Base-by-base conservation (phyloP, 1,140 invertebrate species). In the Lepidotrigona ventralis region DNA sequence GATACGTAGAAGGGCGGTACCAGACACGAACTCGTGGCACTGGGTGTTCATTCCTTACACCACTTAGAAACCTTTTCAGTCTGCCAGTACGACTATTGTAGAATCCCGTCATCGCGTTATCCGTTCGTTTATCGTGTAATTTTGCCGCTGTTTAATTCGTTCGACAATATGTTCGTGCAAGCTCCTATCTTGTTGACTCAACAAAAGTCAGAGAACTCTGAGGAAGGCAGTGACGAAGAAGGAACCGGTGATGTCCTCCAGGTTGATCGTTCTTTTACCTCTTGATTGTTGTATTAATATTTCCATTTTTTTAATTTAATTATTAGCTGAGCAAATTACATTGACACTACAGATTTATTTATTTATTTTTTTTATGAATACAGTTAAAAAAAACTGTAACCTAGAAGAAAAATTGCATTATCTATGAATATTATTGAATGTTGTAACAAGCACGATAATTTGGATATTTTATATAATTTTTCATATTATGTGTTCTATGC, bases 131-230 rank as follows among this genome's bases (percentile, higher is more conserved):
- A 64, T 23, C 64, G 39, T 8, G 39, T 46, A 46, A 46, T 46
- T 46, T 74, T 63, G 14, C 12, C 56, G 56, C 39, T 46, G 11
- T 21, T 66, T 19, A n/a, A 69, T 2, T 53, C 9, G 6, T 33
- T 76, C 39, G 17, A 84, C 66, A 46, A 46, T 66, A 94, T 94
- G 93, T 94, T 94, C 69, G 93, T 94, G 12, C 93, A 93, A 79
- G 93, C 91, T 17, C 91, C 91, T 9, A 33, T 60, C 1, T 73
- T 78, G 60, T 56, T 90, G 11, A 12, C 79, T 74, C 81, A 82
- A 23, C 87, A 93, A 2, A 90, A 33, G 17, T 94, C 93, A 0
- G 92, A 93, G 29, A 88, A 90, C 63, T 93, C 92, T 0, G 92
- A 93, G 0, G 90, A 91, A 2, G 88, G 26, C 14, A 93, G 92